A percentile compares a stretch with the other conserved stretches of the same genome.
Evolutionary conservation across 2,888 invertebrate genomes (phyloP).

Genomic region (Leptopilina syphax): DNA sequence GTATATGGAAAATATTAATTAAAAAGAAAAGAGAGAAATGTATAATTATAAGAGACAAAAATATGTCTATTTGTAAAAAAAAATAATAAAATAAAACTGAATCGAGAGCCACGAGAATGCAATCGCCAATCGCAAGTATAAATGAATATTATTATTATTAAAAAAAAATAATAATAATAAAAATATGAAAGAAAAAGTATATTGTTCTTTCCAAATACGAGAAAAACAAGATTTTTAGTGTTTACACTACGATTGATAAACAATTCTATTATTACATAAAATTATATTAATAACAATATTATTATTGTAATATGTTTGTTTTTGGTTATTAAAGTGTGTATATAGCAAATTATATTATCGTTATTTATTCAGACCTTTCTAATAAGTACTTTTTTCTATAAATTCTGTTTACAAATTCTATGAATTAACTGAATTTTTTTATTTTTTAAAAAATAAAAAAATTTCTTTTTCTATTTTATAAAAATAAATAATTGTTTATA

Average conservation of each 20-base stretch:
- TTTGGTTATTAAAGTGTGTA: constrained; percentile 77
- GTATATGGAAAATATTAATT: constrained; percentile 6
- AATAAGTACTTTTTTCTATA: no score
- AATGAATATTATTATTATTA: constrained; percentile 68
- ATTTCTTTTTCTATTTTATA: no score
- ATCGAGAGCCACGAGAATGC: constrained; percentile 60
- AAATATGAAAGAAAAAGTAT: constrained; percentile 59
- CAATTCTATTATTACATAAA: constrained; percentile 74
- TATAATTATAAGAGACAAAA: constrained; percentile 39
- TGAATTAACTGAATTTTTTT: no score
- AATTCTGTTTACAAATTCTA: no score
- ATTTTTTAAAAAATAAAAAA: no score
- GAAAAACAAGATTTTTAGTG: constrained; percentile 73
- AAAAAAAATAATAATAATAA: constrained; percentile 13
- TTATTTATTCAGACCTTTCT: not conserved
- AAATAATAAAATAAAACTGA: not conserved
- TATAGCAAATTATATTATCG: constrained; percentile 69
- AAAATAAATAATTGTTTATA: no score
- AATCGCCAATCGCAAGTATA: constrained; percentile 63
- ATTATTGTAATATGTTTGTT: constrained; percentile 75
- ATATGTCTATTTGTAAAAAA: constrained; percentile 28
- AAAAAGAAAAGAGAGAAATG: constrained; percentile 9
- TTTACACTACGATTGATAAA: constrained; percentile 75
- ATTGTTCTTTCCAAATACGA: constrained; percentile 64
- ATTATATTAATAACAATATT: constrained; percentile 74